Evolutionary conservation across 2,113 vertebrate species (phyloP), one percentile per base, ranked within the genome.

Genomic region (Sciurus niger): DNA sequence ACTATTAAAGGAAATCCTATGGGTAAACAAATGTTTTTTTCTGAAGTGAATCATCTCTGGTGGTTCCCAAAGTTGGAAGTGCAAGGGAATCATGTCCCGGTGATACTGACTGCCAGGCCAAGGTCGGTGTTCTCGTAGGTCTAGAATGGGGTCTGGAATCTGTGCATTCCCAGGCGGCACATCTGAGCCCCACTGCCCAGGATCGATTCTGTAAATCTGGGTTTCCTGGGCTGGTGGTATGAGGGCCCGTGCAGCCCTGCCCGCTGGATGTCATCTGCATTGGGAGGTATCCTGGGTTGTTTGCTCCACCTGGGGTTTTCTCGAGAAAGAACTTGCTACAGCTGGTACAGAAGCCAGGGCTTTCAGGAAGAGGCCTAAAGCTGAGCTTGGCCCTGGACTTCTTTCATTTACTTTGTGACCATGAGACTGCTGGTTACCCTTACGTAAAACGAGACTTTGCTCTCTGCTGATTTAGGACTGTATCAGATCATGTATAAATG

Each of bases 171-270:
- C 84, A 48, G 24, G 25, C 6, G 25, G 13, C 0, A 3, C 28
- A 0, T 9, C 1, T 1, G 16, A 22, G 24, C 30, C 6, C 4
- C 16, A 1, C 13, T 2, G 16, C 28, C 65, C 60, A 0, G 0
- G 14, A 0, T 58, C 37, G 3, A 48, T 30, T 13, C 28, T 32
- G 48, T 51, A 9, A 20, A 13, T 5, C 9, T 10, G 30, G 12
- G 10, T 34, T 4, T 4, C 76, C 6, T 4, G 13, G 37, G 40
- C 60, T 2, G 2, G 4, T 1, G 30, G 8, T 0, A 0, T 0
- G 18, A 43, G 6, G 4, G 40, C 0, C 1, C 1, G 18, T 28
- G 32, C 58, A 1, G 25, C 22, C 20, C 46, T 14, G 30, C 17
- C 46, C 43, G 16, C 30, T 0, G 6, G 43, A 13, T 24, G 4